Evolutionary conservation across 2,113 vertebrate genomes (phyloP), one percentile per base, ranked within the genome.

Genomic region (Trematocara nigrifrons): DNA sequence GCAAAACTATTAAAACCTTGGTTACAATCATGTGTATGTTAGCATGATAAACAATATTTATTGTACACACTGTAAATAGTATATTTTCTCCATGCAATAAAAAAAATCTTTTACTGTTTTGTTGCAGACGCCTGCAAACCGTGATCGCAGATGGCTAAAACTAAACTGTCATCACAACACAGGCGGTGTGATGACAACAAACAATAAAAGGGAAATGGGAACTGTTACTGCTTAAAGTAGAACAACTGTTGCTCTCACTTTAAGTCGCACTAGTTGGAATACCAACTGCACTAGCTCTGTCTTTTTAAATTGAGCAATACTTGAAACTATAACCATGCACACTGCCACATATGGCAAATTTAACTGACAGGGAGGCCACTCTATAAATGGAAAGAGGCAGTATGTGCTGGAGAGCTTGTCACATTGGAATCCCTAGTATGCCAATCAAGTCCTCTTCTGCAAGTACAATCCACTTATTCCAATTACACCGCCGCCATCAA

Each of bases 381-480:
- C 57, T 83, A 81, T 82, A 86, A 90, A 87, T 91, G 79, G 59
- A 81, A 93, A 82, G 69, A 4, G 54, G 51, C 77, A 82, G 77
- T n/a, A 20, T 61, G 84, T 51, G 78, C 42, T n/a, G 2, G 47
- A 16, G 35, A 86, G 80, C 35, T 86, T 89, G 88, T 81, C 86
- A 90, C 42, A n/a, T 51, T 80, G 78, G 42, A 64, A 18, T 66
- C 33, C 61, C 61, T 12, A 33, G 22, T 52, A 57, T 52, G 88
- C 57, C 90, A 89, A 40, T 91, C 90, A 87, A 85, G 56, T 38
- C 22, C 45, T 84, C 79, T 29, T 79, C 57, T 10, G 12, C 7
- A n/a, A 71, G 56, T 51, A 16, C 56, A 77, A 78, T 57, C 15
- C 45, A 83, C 81, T 91, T 78, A 47, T 79, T 85, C 61, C 61